A percentile compares a stretch with the other conserved stretches of the same genome.
phyloP scores from a whole-genome alignment of 2,888 invertebrate genomes.

The Drosophila cracens region DNA sequence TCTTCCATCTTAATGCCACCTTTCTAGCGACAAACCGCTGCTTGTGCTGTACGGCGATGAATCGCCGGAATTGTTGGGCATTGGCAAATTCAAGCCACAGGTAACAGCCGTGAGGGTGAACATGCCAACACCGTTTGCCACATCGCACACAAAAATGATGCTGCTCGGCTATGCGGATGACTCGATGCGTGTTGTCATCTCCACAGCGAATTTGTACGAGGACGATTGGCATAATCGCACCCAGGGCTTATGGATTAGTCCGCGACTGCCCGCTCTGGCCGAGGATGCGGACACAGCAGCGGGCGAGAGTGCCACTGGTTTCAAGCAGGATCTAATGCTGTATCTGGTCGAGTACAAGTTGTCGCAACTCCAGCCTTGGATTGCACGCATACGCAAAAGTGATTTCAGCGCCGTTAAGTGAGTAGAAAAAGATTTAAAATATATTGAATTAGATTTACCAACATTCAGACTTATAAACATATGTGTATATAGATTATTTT shows the following conservation, averaged over 20 bases:
- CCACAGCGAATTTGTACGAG: slow-evolving; percentile 95
- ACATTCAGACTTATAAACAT: neutral
- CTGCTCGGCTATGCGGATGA: slow-evolving; percentile 92
- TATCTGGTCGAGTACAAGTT: slow-evolving; percentile 92
- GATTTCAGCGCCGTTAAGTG: slow-evolving; percentile 94
- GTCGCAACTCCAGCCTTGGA: slow-evolving; percentile 89
- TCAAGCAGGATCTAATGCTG: slow-evolving; percentile 91
- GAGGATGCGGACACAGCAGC: slow-evolving; percentile 85
- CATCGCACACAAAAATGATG: slow-evolving; percentile 97
- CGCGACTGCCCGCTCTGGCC: slow-evolving; percentile 89
- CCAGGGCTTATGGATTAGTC: slow-evolving; percentile 97
- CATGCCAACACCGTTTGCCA: slow-evolving; percentile 92
- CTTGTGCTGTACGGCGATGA: slow-evolving; percentile 92
- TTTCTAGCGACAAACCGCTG: slow-evolving; percentile 88
- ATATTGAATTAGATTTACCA: neutral
- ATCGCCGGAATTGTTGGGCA: slow-evolving; percentile 87
- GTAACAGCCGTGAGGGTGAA: slow-evolving; percentile 89
- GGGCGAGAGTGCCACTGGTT: slow-evolving; percentile 94
- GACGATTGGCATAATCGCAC: slow-evolving; percentile 98
- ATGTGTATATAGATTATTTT: neutral
- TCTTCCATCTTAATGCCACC: neutral
- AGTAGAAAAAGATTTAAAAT: slow-evolving; percentile 64
- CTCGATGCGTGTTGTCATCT: slow-evolving; percentile 93
- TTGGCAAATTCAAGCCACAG: slow-evolving; percentile 87
- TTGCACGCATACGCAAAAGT: slow-evolving; percentile 89